Conservation (phyloP, 1,140 invertebrate genomes). For the Bombus pyrosoma region DNA sequence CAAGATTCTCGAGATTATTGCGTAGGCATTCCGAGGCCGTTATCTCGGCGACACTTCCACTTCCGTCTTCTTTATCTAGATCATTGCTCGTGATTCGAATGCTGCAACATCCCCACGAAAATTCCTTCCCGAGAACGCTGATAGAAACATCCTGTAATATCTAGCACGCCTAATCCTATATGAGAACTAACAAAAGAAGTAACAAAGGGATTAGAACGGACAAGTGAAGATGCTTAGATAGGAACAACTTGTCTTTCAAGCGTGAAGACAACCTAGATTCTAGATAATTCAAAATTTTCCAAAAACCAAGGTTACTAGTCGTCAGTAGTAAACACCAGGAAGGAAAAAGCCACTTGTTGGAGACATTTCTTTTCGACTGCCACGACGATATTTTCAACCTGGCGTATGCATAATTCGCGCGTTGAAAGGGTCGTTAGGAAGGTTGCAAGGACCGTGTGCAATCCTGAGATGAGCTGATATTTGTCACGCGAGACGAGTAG, state of each 20-base stretch:
- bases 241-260: not conserved
- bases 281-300: no score
- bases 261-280: no score
- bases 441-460: slow-evolving; percentile 25
- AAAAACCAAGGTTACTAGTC: no score
- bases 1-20: not conserved
- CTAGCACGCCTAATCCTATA: not conserved
- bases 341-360: not conserved
- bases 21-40: slow-evolving; percentile 21
- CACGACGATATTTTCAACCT: not conserved
- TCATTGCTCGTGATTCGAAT: not conserved
- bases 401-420: not conserved
- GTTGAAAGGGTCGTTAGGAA: not conserved
- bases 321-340: no score
- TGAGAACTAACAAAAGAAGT: no score
- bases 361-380: not conserved
- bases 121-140: not conserved
- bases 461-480: slow-evolving; percentile 2
- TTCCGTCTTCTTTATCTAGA: slow-evolving; percentile 32
- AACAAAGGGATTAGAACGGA: no score
- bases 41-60: slow-evolving; percentile 12
- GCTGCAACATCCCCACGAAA: not conserved
- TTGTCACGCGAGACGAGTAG: slow-evolving; percentile 12
- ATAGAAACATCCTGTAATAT: not conserved
- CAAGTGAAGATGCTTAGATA: no score